Conservation (phyloP, 2,113 vertebrate genomes). For the Danio rerio region DNA sequence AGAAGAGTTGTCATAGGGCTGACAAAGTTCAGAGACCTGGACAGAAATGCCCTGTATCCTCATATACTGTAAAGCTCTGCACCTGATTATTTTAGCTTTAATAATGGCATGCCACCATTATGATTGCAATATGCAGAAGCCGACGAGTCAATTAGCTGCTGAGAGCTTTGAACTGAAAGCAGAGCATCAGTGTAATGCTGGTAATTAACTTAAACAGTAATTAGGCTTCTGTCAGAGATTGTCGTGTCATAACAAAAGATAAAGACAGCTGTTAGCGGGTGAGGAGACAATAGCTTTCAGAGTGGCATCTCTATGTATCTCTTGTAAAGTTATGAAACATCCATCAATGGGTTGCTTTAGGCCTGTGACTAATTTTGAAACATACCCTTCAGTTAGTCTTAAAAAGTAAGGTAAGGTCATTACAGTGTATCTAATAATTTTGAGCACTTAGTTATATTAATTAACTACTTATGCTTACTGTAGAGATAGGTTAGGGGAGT, state of each 20-base stretch:
- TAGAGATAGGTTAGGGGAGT: too few relatives aligned
- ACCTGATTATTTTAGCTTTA: slow-evolving; percentile 29
- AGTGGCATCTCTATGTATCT: slow-evolving; percentile 14
- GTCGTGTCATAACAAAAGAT: slow-evolving; percentile 23
- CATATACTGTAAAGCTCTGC: neutral
- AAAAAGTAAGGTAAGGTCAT: too few relatives aligned
- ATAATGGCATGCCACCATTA: slow-evolving; percentile 7
- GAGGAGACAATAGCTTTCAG: neutral
- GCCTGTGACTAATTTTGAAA: neutral
- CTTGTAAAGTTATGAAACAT: neutral
- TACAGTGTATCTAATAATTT: too few relatives aligned
- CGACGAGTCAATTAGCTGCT: slow-evolving; percentile 10
- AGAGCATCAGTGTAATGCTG: slow-evolving; percentile 32
- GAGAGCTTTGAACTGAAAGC: slow-evolving; percentile 23
- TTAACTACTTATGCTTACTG: too few relatives aligned
- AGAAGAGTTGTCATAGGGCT: neutral
- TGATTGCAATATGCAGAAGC: neutral
- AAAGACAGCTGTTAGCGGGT: slow-evolving; percentile 15
- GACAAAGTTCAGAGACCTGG: slow-evolving; percentile 7
- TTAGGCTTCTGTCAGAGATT: slow-evolving; percentile 33
- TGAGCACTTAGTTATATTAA: too few relatives aligned
- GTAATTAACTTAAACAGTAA: slow-evolving; percentile 51
- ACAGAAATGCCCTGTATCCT: neutral
- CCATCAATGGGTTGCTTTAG: neutral
- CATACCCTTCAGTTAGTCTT: too few relatives aligned